A percentile compares a stretch with the other conserved stretches of the same genome.
Evolutionary conservation across 2,113 vertebrate species (phyloP).

Genomic region (Sprattus sprattus): DNA sequence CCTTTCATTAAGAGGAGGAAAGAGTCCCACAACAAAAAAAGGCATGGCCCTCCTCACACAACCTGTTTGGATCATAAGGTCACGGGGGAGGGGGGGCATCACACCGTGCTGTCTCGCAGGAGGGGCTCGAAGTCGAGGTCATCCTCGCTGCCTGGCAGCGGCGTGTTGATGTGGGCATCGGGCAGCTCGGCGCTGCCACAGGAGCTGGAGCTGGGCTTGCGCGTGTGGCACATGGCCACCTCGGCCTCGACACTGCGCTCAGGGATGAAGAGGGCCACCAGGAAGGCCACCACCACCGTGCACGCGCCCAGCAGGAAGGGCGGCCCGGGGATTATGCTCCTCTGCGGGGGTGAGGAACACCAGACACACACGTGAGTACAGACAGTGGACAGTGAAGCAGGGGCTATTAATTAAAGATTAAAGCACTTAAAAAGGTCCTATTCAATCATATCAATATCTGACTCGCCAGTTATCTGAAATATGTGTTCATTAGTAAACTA

Average conservation of each 20-base stretch:
- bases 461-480: not conserved
- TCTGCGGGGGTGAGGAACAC: slow-evolving; percentile 59
- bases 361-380: not conserved
- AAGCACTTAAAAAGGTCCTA: too few species aligned
- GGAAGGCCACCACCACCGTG: slow-evolving; percentile 85
- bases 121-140: slow-evolving; percentile 90
- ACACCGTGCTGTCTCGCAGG: slow-evolving; percentile 87
- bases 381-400: not conserved
- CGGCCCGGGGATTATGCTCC: slow-evolving; percentile 81
- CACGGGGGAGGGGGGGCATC: slow-evolving; percentile 52
- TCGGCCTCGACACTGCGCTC: slow-evolving; percentile 66
- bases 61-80: not conserved
- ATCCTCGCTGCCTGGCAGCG: slow-evolving; percentile 77
- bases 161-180: slow-evolving; percentile 71
- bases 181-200: slow-evolving; percentile 43
- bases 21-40: not conserved
- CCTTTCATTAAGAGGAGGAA: not conserved
- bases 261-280: slow-evolving; percentile 93
- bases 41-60: not conserved
- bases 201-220: slow-evolving; percentile 74
- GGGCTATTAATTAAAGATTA: too few species aligned
- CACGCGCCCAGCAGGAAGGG: slow-evolving; percentile 91
- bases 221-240: slow-evolving; percentile 66
- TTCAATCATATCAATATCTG: too few species aligned
- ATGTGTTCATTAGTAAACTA: too few species aligned